Evolutionary conservation across 2,113 vertebrate genomes (phyloP).

Genomic region (Climacteris rufus): DNA sequence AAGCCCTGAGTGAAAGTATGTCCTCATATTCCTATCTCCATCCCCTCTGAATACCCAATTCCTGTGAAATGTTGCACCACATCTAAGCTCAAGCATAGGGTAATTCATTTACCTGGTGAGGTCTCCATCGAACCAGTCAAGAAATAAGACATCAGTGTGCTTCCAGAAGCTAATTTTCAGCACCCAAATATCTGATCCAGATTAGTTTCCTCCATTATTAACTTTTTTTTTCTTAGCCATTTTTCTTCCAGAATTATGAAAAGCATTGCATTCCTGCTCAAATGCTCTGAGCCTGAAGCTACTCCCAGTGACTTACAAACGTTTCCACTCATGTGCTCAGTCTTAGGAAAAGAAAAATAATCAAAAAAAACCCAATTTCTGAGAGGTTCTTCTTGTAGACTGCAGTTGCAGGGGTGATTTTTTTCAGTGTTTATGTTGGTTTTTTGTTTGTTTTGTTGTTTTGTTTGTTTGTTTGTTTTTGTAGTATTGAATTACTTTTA

Average conservation of each 20-base stretch:
- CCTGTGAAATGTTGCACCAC: neutral
- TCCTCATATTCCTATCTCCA: neutral
- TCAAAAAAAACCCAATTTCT: neutral
- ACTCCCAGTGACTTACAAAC: neutral
- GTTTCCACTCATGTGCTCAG: neutral
- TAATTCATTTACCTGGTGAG: neutral
- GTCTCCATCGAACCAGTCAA: neutral
- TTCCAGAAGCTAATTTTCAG: neutral
- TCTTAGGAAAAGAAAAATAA: neutral
- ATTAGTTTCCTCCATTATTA: neutral
- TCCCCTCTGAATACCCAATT: neutral
- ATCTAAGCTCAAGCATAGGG: neutral
- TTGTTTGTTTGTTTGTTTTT: neutral
- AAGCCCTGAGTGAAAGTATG: neutral
- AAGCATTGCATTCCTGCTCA: neutral
- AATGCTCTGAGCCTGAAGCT: neutral
- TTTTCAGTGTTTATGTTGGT: neutral
- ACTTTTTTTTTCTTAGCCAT: neutral
- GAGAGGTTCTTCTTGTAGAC: neutral
- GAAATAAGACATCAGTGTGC: neutral
- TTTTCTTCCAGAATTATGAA: neutral
- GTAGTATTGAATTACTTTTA: neutral
- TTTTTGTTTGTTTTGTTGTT: neutral
- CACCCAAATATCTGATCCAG: neutral
- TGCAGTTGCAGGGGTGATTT: neutral